These are phyloP conservation scores for Tetrax tetrax DNA, from an alignment of 2,113 vertebrate species.

Conservation along the genomic window DNA sequence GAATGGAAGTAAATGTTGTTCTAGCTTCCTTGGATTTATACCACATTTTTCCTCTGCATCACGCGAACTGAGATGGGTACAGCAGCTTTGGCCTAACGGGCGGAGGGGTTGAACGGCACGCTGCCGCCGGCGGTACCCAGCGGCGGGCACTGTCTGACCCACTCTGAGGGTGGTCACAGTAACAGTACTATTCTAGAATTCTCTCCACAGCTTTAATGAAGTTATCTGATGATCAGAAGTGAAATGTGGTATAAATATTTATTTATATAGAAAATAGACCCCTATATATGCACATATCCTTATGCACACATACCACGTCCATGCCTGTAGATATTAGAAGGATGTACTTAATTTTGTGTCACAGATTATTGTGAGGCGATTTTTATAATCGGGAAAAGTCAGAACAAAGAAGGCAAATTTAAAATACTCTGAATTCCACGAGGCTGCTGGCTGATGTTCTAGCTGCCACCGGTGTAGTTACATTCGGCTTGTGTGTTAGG, in stretches of 20 bases:
- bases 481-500: slow-evolving; percentile 43
- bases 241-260: slow-evolving; percentile 64
- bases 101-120: background rate
- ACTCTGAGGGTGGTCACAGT: background rate
- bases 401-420: background rate
- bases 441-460: slow-evolving; percentile 55
- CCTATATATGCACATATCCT: slow-evolving; percentile 10
- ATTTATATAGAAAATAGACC: slow-evolving; percentile 35
- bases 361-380: background rate
- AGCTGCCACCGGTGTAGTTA: slow-evolving; percentile 21
- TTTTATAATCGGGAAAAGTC: slow-evolving; percentile 26
- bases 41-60: slow-evolving; percentile 42
- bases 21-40: slow-evolving; percentile 46
- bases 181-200: background rate
- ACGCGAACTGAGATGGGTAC: background rate
- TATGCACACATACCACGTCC: slow-evolving; percentile 22
- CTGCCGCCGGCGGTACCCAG: background rate
- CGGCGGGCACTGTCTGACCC: background rate
- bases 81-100: background rate
- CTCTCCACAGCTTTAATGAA: background rate
- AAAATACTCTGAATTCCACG: slow-evolving; percentile 38
- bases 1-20: slow-evolving; percentile 1
- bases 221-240: background rate
- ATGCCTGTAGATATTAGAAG: slow-evolving; percentile 35
- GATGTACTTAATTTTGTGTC: slow-evolving; percentile 39